Conservation (phyloP, 2,888 invertebrate genomes). For the Liopterus haemorrhoidalis region DNA sequence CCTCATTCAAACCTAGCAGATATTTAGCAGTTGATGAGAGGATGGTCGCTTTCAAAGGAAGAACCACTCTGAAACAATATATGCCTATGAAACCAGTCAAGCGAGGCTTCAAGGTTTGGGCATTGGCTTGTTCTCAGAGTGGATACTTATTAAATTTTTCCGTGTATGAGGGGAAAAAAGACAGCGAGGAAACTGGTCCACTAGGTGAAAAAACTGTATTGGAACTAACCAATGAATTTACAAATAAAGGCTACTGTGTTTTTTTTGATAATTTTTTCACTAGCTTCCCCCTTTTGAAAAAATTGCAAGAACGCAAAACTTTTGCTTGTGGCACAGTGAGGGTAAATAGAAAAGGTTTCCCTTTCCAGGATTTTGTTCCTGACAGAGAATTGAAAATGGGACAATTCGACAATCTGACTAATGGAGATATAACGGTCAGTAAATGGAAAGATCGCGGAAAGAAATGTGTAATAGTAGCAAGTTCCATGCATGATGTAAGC, state of each 20-base stretch:
- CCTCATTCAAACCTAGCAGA: neutral
- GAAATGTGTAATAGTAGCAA: slow-evolving; percentile 31
- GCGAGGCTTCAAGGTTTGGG: slow-evolving; percentile 31
- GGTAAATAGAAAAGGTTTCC: slow-evolving; percentile 33
- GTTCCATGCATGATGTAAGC: slow-evolving; percentile 31
- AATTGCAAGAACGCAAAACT: too few species aligned
- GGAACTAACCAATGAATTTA: slow-evolving; percentile 25
- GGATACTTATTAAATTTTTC: slow-evolving; percentile 30
- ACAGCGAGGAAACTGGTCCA: slow-evolving; percentile 10
- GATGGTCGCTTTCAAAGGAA: slow-evolving; percentile 27
- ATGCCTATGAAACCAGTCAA: slow-evolving; percentile 30
- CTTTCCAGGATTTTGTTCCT: slow-evolving; percentile 29
- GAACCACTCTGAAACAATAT: slow-evolving; percentile 27
- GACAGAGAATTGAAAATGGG: slow-evolving; percentile 32
- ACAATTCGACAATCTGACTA: slow-evolving; percentile 30
- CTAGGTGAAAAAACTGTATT: slow-evolving; percentile 33
- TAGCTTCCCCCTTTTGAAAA: slow-evolving; percentile 31
- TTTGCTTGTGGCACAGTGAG: slow-evolving; percentile 37
- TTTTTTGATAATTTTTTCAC: slow-evolving; percentile 37
- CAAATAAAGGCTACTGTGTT: slow-evolving; percentile 29
- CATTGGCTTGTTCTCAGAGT: slow-evolving; percentile 28
- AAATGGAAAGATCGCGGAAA: slow-evolving; percentile 37
- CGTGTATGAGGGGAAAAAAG: slow-evolving; percentile 31
- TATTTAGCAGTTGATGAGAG: slow-evolving; percentile 7
- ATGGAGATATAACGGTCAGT: slow-evolving; percentile 30